Evolutionary conservation across 92 coral and sea anemone species (phyloP).

Genomic region (Hydrozoanthus gracilis): DNA sequence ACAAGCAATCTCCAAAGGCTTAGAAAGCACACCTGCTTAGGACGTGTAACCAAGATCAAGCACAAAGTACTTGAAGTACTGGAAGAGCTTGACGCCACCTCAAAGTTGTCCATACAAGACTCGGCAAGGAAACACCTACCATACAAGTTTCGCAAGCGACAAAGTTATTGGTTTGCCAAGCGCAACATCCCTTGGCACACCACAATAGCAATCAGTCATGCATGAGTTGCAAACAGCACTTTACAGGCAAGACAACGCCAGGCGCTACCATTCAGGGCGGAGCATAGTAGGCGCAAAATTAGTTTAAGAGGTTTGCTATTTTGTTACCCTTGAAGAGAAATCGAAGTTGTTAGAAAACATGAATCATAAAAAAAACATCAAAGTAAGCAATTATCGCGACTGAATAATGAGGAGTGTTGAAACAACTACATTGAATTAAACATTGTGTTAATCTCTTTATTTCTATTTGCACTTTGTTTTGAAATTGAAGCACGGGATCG

Average conservation of each 20-base stretch:
- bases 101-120: slow-evolving; percentile 24
- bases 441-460: too few species aligned
- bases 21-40: slow-evolving; percentile 37
- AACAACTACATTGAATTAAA: too few species aligned
- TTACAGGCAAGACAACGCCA: slow-evolving; percentile 37
- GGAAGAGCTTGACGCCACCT: slow-evolving; percentile 22
- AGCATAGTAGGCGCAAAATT: slow-evolving; percentile 9
- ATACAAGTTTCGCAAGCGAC: slow-evolving; percentile 22
- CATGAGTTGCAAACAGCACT: not conserved
- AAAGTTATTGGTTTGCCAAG: slow-evolving; percentile 34
- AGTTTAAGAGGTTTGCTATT: not conserved
- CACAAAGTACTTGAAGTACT: not conserved
- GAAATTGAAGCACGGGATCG: too few species aligned
- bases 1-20: slow-evolving; percentile 7
- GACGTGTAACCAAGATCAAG: slow-evolving; percentile 31
- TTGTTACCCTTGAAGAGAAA: too few species aligned
- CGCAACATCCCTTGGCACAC: slow-evolving; percentile 27
- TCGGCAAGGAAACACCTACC: slow-evolving; percentile 29
- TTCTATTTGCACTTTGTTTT: too few species aligned
- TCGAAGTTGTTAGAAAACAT: too few species aligned
- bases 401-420: too few species aligned
- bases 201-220: slow-evolving; percentile 33
- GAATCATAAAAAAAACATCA: too few species aligned
- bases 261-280: slow-evolving; percentile 33
- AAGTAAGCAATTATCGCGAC: too few species aligned